These are phyloP conservation scores for Alosa alosa DNA, from an alignment of 2,113 vertebrate species.

Conservation along the genomic window DNA sequence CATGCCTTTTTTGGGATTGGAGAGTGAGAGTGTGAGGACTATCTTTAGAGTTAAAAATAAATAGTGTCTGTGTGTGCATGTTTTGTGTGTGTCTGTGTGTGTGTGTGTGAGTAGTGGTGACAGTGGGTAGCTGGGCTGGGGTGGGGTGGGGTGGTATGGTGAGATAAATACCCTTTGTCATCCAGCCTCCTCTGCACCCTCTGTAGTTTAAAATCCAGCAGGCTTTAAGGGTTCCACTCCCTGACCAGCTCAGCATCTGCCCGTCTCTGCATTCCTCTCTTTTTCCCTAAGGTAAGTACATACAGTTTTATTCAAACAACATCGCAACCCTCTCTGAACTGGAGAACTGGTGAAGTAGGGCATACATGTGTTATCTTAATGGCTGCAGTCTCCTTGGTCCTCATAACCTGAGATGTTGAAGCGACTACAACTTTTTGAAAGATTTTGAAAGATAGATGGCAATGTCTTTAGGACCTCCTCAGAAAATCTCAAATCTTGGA, in stretches of 20 bases:
- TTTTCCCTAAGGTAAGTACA: constrained; percentile 21
- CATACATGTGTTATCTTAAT: neutral
- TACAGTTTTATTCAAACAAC: neutral
- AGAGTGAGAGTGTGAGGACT: constrained; percentile 54
- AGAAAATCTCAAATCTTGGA: neutral
- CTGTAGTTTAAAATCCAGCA: neutral
- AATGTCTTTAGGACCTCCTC: neutral
- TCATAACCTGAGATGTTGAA: neutral
- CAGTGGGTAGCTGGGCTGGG: neutral
- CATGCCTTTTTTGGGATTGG: constrained; percentile 62
- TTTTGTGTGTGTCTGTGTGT: neutral
- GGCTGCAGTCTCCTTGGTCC: neutral
- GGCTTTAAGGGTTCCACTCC: neutral
- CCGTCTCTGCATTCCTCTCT: neutral
- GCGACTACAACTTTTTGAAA: too few relatives aligned
- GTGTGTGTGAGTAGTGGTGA: neutral
- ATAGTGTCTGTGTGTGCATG: constrained; percentile 11
- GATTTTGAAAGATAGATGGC: too few relatives aligned
- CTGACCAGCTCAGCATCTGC: neutral
- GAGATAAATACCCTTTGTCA: neutral
- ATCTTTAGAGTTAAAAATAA: constrained; percentile 71
- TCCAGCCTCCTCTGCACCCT: neutral
- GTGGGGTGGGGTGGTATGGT: neutral
- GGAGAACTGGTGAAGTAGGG: neutral
- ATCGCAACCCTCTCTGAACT: neutral